Conservation (phyloP, 2,888 invertebrate species). For the Amphipyra tragopoginis region DNA sequence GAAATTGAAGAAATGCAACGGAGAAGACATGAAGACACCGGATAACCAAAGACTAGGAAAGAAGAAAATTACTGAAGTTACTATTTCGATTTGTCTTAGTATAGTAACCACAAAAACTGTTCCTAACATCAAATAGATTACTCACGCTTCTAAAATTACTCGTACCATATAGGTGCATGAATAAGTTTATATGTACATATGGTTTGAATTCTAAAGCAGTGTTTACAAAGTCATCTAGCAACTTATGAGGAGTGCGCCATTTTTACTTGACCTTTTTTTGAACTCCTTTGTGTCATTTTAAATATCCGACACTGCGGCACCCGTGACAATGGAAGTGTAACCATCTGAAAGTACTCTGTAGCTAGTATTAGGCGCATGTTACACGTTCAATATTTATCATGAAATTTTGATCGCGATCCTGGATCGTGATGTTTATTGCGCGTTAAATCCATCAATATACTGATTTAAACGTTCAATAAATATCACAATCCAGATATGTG, state of each 20-base stretch:
- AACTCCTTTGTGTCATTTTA: constrained; percentile 16
- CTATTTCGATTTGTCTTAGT: too few relatives aligned
- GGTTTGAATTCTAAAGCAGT: constrained; percentile 5
- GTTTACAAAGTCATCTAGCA: constrained; percentile 25
- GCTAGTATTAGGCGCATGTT: too few relatives aligned
- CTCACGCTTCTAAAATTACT: constrained; percentile 2
- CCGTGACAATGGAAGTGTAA: neutral
- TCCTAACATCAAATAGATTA: neutral
- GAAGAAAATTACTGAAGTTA: too few relatives aligned
- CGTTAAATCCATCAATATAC: too few relatives aligned
- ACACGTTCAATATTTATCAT: too few relatives aligned
- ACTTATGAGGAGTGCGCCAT: constrained; percentile 17
- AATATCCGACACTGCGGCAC: neutral
- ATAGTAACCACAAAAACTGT: neutral
- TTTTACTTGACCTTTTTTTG: constrained; percentile 6
- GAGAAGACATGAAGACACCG: too few relatives aligned
- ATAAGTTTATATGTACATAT: neutral
- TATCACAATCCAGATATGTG: too few relatives aligned
- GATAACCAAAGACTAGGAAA: too few relatives aligned
- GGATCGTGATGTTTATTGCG: too few relatives aligned
- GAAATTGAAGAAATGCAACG: too few relatives aligned
- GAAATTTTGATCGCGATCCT: too few relatives aligned
- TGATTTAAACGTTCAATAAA: too few relatives aligned
- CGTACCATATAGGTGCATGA: neutral
- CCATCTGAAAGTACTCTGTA: constrained; percentile 2